Evolutionary conservation across 2,113 vertebrate species (phyloP), one percentile per base, ranked within the genome.

Genomic region (Cyprinodon brontotheroides): DNA sequence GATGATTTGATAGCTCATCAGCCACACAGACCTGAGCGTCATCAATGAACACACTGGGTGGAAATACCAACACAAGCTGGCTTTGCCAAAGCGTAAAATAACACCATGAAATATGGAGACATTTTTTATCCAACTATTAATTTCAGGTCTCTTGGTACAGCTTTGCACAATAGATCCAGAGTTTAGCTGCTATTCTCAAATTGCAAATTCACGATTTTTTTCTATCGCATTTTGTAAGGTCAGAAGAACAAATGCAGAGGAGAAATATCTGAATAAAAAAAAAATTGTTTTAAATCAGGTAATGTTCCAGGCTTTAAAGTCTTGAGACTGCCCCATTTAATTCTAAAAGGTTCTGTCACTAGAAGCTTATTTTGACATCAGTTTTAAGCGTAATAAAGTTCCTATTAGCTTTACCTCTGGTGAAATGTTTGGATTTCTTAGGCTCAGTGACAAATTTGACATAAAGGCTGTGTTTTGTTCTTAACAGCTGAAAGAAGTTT

Each of bases 311-410:
- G 12, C 29, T 61, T 68, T 41, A 64, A 48, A 68, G 45, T 14
- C 65, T 77, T 53, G 67, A 50, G 77, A 39, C 61, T 69, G 12
- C 14, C 22, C 62, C 74, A 69, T 75, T 81, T 62, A 70, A 40
- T 76, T 83, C 36, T n/a, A 29, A 29, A 29, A 29, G 29, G 29
- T 29, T 29, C 29, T 29, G 29, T 29, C 62, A 57, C 11, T 66
- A 50, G 75, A 68, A 85, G 84, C 37, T 69, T 66, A 68, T 80
- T 78, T 82, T 68, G 73, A 83, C 80, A 76, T 82, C 77, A 73
- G 22, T 40, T 38, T 70, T 68, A 67, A 78, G 74, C 64, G 86
- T 78, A 41, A 41, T 4, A 69, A 48, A 81, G 85, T 76, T 1
- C n/a, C 78, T 83, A 12, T 63, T 73, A 79, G 50, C 72, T 69